Evolutionary conservation across 2,113 vertebrate genomes (phyloP).

Genomic region (Dunckerocampus dactyliophorus): DNA sequence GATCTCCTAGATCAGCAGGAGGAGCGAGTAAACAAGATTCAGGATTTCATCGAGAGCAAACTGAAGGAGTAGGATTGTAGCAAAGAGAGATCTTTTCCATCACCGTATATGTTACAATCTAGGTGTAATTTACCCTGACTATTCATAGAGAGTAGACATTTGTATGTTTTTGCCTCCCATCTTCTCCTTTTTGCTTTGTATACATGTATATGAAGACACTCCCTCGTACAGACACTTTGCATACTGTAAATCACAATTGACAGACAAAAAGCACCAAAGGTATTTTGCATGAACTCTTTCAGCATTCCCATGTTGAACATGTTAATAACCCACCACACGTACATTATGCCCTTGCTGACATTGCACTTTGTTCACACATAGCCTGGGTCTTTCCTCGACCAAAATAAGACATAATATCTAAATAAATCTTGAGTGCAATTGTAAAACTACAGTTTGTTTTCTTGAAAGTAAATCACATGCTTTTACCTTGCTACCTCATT

Average conservation of each 20-base stretch:
- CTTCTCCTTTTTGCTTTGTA: constrained; percentile 1
- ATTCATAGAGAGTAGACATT: neutral
- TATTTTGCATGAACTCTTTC: constrained; percentile 23
- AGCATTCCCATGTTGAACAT: constrained; percentile 33
- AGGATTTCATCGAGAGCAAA: constrained; percentile 85
- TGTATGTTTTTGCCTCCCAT: neutral
- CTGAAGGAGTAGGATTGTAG: constrained; percentile 77
- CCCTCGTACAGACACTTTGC: constrained; percentile 20
- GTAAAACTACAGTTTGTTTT: constrained; percentile 13
- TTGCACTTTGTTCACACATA: constrained; percentile 6
- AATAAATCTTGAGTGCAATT: constrained; percentile 3
- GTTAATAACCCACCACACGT: constrained; percentile 11
- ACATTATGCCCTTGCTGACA: constrained; percentile 1
- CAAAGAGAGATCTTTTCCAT: constrained; percentile 7
- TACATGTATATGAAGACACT: constrained; percentile 12
- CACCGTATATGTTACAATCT: constrained; percentile 5
- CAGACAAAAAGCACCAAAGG: constrained; percentile 6
- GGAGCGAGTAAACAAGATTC: constrained; percentile 85
- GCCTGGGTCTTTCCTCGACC: constrained; percentile 20
- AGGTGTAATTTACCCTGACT: no score
- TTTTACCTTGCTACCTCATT: constrained; percentile 53
- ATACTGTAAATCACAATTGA: constrained; percentile 27
- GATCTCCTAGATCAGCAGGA: constrained; percentile 95
- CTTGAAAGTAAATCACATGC: neutral
- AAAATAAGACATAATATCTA: constrained; percentile 3